Conservation (phyloP, 2,797 vertebrate species). For the Aythya fuligula region DNA sequence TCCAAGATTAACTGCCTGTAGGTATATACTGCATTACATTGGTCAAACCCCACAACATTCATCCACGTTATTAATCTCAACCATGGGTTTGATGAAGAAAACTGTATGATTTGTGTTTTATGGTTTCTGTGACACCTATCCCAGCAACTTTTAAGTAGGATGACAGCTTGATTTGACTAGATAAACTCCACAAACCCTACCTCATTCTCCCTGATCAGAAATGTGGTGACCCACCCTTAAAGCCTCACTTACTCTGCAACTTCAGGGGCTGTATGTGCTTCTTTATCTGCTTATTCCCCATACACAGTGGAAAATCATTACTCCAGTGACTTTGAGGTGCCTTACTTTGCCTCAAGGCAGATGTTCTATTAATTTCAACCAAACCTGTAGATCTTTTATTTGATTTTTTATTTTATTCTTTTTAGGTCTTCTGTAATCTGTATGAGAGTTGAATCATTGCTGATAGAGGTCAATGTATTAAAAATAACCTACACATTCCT, state of each 20-base stretch:
- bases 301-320: background rate
- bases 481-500: background rate
- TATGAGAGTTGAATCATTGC: background rate
- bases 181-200: background rate
- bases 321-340: background rate
- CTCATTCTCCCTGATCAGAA: background rate
- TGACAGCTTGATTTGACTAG: background rate
- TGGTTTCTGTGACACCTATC: background rate
- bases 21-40: accelerated
- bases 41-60: background rate
- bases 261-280: accelerated
- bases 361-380: background rate
- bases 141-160: background rate
- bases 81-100: background rate
- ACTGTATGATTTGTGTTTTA: background rate
- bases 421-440: background rate
- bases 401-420: background rate
- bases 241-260: background rate
- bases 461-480: background rate
- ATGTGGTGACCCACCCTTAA: background rate
- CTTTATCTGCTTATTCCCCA: background rate
- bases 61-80: background rate
- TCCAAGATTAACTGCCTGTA: background rate
- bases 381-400: background rate
- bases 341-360: background rate